phyloP scores from a whole-genome alignment of 2,888 invertebrate genomes.

The Coleophora flavipennella region DNA sequence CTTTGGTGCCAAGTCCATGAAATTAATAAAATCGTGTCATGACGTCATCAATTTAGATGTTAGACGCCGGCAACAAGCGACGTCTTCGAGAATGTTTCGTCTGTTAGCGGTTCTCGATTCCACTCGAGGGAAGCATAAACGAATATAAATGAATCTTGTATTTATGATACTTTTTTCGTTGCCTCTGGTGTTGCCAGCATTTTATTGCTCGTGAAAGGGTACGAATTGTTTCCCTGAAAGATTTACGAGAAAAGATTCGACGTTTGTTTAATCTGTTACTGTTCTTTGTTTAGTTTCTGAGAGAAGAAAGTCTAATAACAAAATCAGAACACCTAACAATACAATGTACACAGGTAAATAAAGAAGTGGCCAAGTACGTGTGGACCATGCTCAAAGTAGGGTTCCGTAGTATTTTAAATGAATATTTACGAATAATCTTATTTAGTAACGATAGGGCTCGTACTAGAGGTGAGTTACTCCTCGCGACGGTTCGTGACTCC shows the following conservation, averaged over 20 bases:
- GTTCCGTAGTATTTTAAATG: no score
- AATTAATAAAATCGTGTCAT: constrained; percentile 8
- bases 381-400: no score
- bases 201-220: constrained; percentile 72
- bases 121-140: constrained; percentile 55
- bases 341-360: no score
- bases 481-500: no score
- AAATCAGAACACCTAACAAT: constrained; percentile 18
- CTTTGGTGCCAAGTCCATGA: not conserved
- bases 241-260: constrained; percentile 68
- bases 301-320: constrained; percentile 35
- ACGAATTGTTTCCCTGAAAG: constrained; percentile 71
- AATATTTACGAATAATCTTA: no score
- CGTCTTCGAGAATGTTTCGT: constrained; percentile 30
- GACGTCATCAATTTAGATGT: constrained; percentile 7
- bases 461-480: no score
- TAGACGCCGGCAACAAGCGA: not conserved
- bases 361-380: no score
- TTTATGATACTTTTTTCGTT: constrained; percentile 69
- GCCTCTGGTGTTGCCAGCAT: constrained; percentile 61
- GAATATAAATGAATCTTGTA: constrained; percentile 72
- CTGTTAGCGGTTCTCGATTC: constrained; percentile 40
- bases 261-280: constrained; percentile 63
- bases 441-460: no score
- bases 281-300: constrained; percentile 36